These are phyloP conservation scores for Pungitius pungitius DNA, from an alignment of 2,113 vertebrate species.

Conservation along the genomic window DNA sequence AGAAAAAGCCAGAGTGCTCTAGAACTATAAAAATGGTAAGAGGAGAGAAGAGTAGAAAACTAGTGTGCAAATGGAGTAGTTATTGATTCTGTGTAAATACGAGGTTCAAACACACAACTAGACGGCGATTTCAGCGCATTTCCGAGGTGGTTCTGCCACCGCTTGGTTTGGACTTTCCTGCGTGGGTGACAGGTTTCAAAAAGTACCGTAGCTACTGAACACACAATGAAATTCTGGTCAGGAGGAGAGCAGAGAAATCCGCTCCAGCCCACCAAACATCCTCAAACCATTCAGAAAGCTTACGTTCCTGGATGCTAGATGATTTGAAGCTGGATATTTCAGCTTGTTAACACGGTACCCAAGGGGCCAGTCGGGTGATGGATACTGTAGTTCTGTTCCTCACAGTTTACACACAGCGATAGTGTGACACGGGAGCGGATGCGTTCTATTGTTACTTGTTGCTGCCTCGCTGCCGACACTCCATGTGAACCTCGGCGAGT, in stretches of 20 bases:
- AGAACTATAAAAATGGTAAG: background rate
- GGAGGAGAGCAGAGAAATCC: background rate
- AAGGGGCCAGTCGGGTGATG: background rate
- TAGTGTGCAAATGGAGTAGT: background rate
- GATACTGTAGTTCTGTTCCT: background rate
- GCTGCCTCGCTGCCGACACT: background rate
- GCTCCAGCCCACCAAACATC: background rate
- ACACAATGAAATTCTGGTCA: constrained; percentile 3
- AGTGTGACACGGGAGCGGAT: background rate
- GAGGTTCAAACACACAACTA: constrained; percentile 17
- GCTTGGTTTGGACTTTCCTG: constrained; percentile 12
- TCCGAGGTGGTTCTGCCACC: background rate
- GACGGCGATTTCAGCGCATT: constrained; percentile 11
- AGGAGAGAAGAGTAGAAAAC: constrained; percentile 5
- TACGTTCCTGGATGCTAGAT: background rate
- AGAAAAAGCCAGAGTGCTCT: constrained; percentile 2
- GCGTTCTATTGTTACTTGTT: background rate
- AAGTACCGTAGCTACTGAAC: background rate
- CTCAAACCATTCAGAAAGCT: background rate
- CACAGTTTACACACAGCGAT: background rate
- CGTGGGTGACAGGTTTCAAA: constrained; percentile 20
- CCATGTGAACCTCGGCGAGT: background rate
- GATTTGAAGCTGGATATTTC: background rate
- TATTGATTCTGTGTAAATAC: constrained; percentile 9
- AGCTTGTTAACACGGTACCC: background rate